Percentiles rank a stretch among this genome's conserved stretches.
These are phyloP conservation scores for Cyprinus carpio DNA, from an alignment of 2,113 vertebrate species.

Conservation along the genomic window DNA sequence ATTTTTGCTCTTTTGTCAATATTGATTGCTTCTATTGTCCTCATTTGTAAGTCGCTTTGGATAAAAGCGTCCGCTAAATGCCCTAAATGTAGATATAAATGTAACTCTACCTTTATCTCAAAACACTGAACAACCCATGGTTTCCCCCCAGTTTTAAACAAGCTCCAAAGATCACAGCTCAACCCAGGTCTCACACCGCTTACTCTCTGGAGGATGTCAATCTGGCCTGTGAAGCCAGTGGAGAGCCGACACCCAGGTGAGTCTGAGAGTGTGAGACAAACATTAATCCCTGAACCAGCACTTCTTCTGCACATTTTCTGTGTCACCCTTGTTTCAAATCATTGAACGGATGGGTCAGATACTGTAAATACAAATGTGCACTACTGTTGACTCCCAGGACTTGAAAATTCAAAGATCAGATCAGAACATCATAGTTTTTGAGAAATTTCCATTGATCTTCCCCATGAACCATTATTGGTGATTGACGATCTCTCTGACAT, in stretches of 20 bases:
- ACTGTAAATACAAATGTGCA: not conserved
- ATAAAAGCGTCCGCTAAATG: too few species aligned
- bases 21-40: too few species aligned
- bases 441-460: not conserved
- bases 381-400: not conserved
- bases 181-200: constrained; percentile 72
- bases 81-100: too few species aligned
- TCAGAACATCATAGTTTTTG: too few species aligned
- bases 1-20: too few species aligned
- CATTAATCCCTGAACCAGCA: too few species aligned
- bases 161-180: constrained; percentile 76
- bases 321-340: too few species aligned
- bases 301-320: too few species aligned
- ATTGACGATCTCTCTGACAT: too few species aligned
- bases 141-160: constrained; percentile 73
- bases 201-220: constrained; percentile 80
- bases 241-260: constrained; percentile 77
- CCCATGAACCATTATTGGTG: not conserved
- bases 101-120: not conserved
- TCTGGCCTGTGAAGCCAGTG: constrained; percentile 80
- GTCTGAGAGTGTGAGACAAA: constrained; percentile 44
- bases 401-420: too few species aligned
- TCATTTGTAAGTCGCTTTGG: too few species aligned
- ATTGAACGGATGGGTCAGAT: not conserved
- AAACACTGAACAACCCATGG: too few species aligned